Evolutionary conservation across 1,140 invertebrate species (phyloP).

Genomic region (Maniola jurtina): DNA sequence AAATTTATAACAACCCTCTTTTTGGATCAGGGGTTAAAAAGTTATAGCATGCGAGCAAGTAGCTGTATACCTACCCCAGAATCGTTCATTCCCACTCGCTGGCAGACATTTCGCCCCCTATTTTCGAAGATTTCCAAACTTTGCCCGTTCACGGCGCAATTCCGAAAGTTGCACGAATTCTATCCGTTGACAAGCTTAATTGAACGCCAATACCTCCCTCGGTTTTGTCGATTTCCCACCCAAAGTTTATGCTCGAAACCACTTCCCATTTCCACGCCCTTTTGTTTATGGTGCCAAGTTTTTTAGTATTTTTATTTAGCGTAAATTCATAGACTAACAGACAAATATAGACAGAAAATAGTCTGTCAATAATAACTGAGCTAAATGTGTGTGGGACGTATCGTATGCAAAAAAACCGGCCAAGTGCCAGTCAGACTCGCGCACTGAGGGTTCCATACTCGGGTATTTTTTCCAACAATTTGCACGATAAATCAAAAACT

Average conservation of each 20-base stretch:
- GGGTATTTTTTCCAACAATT: too few relatives aligned
- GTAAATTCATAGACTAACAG: not conserved
- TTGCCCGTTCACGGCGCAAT: conserved; percentile 20
- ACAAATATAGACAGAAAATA: not conserved
- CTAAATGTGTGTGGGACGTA: too few relatives aligned
- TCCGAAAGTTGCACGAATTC: conserved; percentile 25
- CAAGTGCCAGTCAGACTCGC: too few relatives aligned
- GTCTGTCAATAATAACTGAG: too few relatives aligned
- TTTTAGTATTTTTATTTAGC: conserved; percentile 9
- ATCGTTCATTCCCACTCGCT: conserved; percentile 11
- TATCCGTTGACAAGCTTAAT: conserved; percentile 34
- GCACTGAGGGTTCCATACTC: too few relatives aligned
- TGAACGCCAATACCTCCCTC: conserved; percentile 30
- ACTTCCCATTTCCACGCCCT: conserved; percentile 21
- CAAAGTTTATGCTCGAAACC: conserved; percentile 23
- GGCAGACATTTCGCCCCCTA: conserved; percentile 9
- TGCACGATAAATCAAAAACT: too few relatives aligned
- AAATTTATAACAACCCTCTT: too few relatives aligned
- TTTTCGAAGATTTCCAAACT: conserved; percentile 29
- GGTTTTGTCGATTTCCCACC: conserved; percentile 15
- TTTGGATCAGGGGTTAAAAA: too few relatives aligned
- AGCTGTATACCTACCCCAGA: not conserved
- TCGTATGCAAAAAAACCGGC: too few relatives aligned
- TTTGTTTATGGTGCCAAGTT: conserved; percentile 15
- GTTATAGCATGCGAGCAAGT: too few relatives aligned